phyloP scores from a whole-genome alignment of 2,888 invertebrate species.

The Synergus laeviventris region DNA sequence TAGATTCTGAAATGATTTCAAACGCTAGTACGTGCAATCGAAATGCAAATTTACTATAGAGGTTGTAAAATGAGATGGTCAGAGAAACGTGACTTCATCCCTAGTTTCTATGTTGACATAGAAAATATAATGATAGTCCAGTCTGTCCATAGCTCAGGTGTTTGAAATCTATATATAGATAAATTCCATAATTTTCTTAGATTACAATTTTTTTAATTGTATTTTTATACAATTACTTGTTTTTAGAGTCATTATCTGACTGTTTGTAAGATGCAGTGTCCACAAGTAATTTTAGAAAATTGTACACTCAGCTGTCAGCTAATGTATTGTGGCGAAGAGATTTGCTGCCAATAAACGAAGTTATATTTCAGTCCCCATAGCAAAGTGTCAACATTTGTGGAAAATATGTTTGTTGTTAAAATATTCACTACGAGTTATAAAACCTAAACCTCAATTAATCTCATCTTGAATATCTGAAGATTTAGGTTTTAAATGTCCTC shows the following conservation, averaged over 20 bases:
- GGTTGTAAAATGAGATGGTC: not conserved
- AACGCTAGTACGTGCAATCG: not conserved
- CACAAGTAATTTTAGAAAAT: constrained; percentile 23
- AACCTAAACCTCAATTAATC: not conserved
- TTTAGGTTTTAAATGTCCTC: not conserved
- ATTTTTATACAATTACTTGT: not conserved
- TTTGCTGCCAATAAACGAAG: not conserved
- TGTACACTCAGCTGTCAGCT: constrained; percentile 23
- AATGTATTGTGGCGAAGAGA: not conserved
- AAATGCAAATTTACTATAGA: not conserved
- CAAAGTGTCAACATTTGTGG: not conserved
- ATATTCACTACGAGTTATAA: not conserved
- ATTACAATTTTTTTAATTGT: not conserved
- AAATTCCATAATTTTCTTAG: not conserved
- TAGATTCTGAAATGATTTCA: not conserved
- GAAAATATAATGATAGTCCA: not conserved
- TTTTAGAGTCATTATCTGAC: not conserved
- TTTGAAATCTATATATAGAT: not conserved
- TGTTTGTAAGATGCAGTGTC: not conserved
- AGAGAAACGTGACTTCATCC: constrained; percentile 12
- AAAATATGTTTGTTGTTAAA: not conserved
- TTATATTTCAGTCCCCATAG: not conserved
- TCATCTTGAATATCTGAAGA: not conserved
- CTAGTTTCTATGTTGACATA: not conserved
- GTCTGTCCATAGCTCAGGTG: not conserved